phyloP scores from a whole-genome alignment of 2,113 vertebrate species.

The Merops nubicus region DNA sequence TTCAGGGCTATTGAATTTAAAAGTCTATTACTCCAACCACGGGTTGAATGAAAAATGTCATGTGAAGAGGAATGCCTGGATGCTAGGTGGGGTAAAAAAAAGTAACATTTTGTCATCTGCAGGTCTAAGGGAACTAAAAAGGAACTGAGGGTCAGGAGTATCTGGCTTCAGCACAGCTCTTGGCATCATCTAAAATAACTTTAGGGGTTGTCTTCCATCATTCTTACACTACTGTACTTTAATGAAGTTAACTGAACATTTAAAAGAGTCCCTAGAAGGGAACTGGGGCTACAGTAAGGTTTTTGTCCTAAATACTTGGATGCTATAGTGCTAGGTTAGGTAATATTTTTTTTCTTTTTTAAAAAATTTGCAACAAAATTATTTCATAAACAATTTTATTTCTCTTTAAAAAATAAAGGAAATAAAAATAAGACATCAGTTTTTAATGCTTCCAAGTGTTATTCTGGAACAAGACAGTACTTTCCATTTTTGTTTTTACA shows the following conservation, averaged over 20 bases:
- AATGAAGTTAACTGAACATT: not conserved
- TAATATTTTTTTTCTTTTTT: too few relatives aligned
- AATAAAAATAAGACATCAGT: not conserved
- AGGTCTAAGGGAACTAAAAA: not conserved
- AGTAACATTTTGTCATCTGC: not conserved
- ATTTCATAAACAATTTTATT: not conserved
- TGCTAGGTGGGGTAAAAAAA: not conserved
- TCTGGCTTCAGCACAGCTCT: not conserved
- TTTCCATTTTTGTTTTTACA: not conserved
- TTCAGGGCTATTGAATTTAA: not conserved
- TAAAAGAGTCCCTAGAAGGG: not conserved
- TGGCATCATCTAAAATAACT: not conserved
- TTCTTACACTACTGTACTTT: not conserved
- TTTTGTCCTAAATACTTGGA: not conserved
- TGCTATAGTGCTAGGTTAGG: not conserved
- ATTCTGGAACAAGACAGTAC: not conserved
- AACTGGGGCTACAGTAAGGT: not conserved
- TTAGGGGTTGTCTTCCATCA: not conserved
- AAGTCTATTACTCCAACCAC: not conserved
- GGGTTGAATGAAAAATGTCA: not conserved
- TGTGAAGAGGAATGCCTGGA: not conserved
- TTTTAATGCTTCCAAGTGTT: slow-evolving; percentile 12
- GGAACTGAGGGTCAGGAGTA: not conserved
- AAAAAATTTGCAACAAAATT: not conserved
- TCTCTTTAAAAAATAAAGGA: too few relatives aligned